phyloP scores from a whole-genome alignment of 2,797 vertebrate genomes.

The Melopsittacus undulatus region DNA sequence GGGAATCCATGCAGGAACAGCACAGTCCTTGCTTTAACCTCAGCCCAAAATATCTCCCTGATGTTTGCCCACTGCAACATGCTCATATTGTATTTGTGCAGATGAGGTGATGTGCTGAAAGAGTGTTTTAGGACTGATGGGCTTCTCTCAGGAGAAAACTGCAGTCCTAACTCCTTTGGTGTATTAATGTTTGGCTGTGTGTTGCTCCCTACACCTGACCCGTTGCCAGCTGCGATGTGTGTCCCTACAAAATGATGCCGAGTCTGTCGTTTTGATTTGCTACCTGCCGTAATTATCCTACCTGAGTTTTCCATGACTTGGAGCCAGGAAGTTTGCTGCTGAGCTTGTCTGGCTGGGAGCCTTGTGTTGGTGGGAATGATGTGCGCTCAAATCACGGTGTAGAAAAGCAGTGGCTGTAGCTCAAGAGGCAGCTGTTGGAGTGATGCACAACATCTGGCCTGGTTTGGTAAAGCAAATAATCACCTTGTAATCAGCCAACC shows the following conservation, averaged over 20 bases:
- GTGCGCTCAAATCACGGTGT: neutral
- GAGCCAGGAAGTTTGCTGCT: neutral
- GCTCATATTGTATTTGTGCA: fast-evolving
- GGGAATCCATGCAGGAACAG: neutral
- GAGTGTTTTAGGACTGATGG: neutral
- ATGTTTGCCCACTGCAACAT: fast-evolving
- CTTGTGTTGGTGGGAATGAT: neutral
- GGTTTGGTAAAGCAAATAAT: neutral
- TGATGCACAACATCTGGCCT: neutral
- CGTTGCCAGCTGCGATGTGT: fast-evolving
- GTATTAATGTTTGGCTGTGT: neutral
- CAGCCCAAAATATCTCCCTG: neutral
- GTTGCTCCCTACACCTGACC: neutral
- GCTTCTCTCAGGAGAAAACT: neutral
- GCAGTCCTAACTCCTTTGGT: neutral
- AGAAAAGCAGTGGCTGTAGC: neutral
- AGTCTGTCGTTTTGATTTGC: neutral
- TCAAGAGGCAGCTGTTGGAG: neutral
- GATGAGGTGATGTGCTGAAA: neutral
- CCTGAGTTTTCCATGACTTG: neutral
- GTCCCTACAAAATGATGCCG: neutral
- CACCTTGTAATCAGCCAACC: neutral
- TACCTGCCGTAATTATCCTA: neutral
- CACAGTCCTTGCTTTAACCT: neutral
- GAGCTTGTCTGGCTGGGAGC: neutral